Evolutionary conservation across 2,888 invertebrate genomes (phyloP).

Genomic region (Hypolimnas misippus): DNA sequence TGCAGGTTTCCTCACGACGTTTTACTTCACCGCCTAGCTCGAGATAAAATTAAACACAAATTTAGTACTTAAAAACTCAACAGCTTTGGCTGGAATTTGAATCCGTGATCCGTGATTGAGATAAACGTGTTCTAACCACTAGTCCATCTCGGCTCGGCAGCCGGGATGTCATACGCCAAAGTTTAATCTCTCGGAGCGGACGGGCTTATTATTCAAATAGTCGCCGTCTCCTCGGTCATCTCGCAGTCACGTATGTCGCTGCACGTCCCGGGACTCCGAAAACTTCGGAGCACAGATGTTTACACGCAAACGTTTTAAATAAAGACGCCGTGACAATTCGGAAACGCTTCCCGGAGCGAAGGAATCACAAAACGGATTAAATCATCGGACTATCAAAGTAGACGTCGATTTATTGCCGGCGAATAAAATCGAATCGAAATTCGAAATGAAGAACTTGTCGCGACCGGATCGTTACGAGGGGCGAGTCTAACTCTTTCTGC

Average conservation of each 20-base stretch:
- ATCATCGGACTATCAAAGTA: conserved; percentile 75
- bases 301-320: conserved; percentile 12
- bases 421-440: conserved; percentile 67
- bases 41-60: too few species aligned
- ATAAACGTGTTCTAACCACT: too few species aligned
- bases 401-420: conserved; percentile 70
- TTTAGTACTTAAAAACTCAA: too few species aligned
- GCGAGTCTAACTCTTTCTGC: conserved; percentile 70
- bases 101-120: too few species aligned
- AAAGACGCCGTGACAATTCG: conserved; percentile 9
- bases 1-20: too few species aligned
- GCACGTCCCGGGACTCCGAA: conserved; percentile 41
- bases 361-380: conserved; percentile 39
- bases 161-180: conserved; percentile 78
- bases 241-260: conserved; percentile 67
- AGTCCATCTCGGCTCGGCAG: too few species aligned
- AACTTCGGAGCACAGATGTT: conserved; percentile 11
- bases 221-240: conserved; percentile 68
- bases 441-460: conserved; percentile 64
- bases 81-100: too few species aligned
- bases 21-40: too few species aligned
- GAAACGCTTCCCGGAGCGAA: background rate
- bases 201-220: conserved; percentile 81
- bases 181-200: conserved; percentile 79
- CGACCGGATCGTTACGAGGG: conserved; percentile 63